Base-by-base conservation (phyloP, 2,113 vertebrate species). In the Festucalex cinctus region DNA sequence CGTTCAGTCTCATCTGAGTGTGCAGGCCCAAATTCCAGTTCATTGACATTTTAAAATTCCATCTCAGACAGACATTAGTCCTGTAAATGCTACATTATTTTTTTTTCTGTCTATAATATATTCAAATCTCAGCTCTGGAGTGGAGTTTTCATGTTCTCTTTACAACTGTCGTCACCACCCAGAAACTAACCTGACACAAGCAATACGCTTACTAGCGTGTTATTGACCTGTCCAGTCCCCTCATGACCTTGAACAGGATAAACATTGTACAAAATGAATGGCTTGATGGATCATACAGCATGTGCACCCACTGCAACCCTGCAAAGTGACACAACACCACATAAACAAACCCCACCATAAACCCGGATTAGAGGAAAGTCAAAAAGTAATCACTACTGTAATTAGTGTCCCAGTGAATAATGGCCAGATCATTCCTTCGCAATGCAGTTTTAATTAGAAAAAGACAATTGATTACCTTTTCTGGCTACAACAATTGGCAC, bases 391-490 rank as follows among this genome's bases (percentile, higher is more conserved):
- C 7, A 7, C 6, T 12, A 35, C 35, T 65, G 53, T 79, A 70
- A 75, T 77, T 63, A 71, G 9, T 68, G 56, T 69, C 65, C 49
- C 28, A 65, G 8, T 56, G n/a, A 70, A 39, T 59, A 71, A 65
- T 78, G 17, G 36, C 22, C 28, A 26, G 64, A 71, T 44, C 53
- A 72, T 69, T 73, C 65, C 14, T 51, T 66, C 70, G 65, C 44
- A 74, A 37, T 69, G 69, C 68, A 39, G 63, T 66, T 68, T 61
- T 65, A 76, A 75, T 80, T 75, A 77, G 68, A 58, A 73, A 71
- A 72, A 22, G 57, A 24, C n/a, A 53, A 73, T 73, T 78, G 70
- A 71, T 78, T 70, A 67, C 39, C 43, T 72, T 65, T 68, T 64
- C 36, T 6, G 17, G 70, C 60, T 51, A 36, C 32, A 80, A 66